Evolutionary conservation across 2,113 vertebrate genomes (phyloP).

Genomic region (Antennarius striatus): DNA sequence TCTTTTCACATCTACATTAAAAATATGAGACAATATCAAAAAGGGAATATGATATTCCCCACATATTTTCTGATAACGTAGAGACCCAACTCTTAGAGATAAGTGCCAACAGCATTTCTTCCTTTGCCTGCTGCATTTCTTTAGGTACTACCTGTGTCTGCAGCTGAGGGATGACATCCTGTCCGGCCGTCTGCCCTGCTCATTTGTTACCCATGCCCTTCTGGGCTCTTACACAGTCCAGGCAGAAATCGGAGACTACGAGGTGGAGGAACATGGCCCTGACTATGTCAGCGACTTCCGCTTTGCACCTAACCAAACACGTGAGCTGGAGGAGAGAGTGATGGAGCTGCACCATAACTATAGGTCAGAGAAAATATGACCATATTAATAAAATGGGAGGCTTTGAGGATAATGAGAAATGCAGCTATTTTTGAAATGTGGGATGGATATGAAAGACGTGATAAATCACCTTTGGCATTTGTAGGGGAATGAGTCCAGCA

Average conservation of each 20-base stretch:
- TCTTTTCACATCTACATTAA: no score
- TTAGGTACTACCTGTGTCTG: slow-evolving; percentile 97
- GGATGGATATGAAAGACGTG: slow-evolving; percentile 9
- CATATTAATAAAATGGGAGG: slow-evolving; percentile 13
- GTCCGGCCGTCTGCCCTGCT: slow-evolving; percentile 94
- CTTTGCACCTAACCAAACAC: slow-evolving; percentile 95
- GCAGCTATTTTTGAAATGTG: slow-evolving; percentile 8
- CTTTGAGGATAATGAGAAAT: neutral
- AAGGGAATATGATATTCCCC: no score
- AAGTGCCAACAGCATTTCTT: neutral
- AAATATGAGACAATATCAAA: no score
- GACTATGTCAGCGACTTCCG: slow-evolving; percentile 94
- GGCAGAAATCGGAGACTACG: slow-evolving; percentile 92
- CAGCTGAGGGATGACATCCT: slow-evolving; percentile 97
- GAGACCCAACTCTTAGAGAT: neutral
- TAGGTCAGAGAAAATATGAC: slow-evolving; percentile 76
- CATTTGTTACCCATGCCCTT: slow-evolving; percentile 96
- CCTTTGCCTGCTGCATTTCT: neutral
- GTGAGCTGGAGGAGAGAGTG: slow-evolving; percentile 96
- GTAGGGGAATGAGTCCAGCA: slow-evolving; percentile 95
- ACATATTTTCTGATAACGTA: neutral
- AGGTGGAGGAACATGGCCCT: slow-evolving; percentile 88
- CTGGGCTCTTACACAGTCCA: slow-evolving; percentile 97
- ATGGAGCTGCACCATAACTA: slow-evolving; percentile 97
- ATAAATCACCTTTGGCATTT: slow-evolving; percentile 36